Percentiles rank a stretch among this genome's conserved stretches.
These are phyloP conservation scores for Parambassis ranga DNA, from an alignment of 2,797 vertebrate species.

Conservation along the genomic window DNA sequence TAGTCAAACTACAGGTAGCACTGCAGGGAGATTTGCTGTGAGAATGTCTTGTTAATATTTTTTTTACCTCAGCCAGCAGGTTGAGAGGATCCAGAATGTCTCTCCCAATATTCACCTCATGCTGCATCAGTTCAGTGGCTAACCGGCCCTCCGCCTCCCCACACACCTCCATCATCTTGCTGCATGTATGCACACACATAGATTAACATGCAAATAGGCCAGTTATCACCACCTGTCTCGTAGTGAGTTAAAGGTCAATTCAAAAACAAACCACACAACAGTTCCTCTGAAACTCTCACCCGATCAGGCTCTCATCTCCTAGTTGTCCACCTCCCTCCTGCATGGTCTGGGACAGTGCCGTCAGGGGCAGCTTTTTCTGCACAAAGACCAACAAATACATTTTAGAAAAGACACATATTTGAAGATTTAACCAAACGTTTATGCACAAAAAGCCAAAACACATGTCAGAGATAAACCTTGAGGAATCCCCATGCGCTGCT, in stretches of 20 bases:
- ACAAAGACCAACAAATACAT: neutral
- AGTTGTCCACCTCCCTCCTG: slow-evolving; percentile 88
- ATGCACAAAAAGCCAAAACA: neutral
- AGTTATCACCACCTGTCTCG: neutral
- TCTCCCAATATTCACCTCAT: slow-evolving; percentile 89
- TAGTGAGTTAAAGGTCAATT: neutral
- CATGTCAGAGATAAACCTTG: neutral
- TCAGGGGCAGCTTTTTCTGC: slow-evolving; percentile 94
- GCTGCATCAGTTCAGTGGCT: slow-evolving; percentile 88
- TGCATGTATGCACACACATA: slow-evolving; percentile 56
- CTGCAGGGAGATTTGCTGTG: neutral
- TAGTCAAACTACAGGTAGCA: slow-evolving; percentile 1
- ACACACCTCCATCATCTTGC: slow-evolving; percentile 94
- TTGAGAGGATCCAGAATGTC: slow-evolving; percentile 91
- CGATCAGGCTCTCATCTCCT: slow-evolving; percentile 89
- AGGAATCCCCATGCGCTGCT: neutral
- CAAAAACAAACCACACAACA: too few species aligned
- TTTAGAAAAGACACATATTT: neutral
- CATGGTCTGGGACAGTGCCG: slow-evolving; percentile 89
- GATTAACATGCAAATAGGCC: neutral
- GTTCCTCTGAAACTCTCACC: slow-evolving; percentile 84
- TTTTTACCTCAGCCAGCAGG: slow-evolving; percentile 72
- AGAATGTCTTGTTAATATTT: slow-evolving; percentile 6
- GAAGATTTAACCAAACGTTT: neutral
- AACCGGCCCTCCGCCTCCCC: slow-evolving; percentile 89